phyloP scores from a whole-genome alignment of 2,888 invertebrate species.

The Microdon myrmicae region DNA sequence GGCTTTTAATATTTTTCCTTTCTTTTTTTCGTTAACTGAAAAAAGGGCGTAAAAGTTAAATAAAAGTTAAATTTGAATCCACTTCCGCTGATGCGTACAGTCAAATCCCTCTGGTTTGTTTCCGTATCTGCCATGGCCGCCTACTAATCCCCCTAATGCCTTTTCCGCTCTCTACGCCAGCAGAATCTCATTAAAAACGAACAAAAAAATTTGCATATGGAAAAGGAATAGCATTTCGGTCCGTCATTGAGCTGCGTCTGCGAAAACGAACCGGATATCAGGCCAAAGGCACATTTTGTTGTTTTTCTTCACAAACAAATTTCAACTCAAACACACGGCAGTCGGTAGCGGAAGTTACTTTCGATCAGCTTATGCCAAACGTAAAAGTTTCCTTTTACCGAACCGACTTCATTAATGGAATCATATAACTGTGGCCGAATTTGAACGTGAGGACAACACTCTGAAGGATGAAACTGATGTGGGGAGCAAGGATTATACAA shows the following conservation, averaged over 20 bases:
- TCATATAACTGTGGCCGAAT: constrained; percentile 9
- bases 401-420: constrained; percentile 17
- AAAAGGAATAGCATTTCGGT: constrained; percentile 5
- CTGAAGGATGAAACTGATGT: too few species aligned
- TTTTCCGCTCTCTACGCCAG: neutral
- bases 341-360: constrained; percentile 8
- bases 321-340: neutral
- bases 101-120: constrained; percentile 1
- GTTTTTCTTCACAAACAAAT: neutral
- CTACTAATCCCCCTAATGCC: constrained; percentile 7
- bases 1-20: too few species aligned
- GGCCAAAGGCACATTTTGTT: constrained; percentile 11
- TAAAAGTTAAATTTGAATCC: constrained; percentile 33
- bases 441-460: too few species aligned
- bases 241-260: constrained; percentile 1
- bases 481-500: too few species aligned
- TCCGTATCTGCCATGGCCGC: neutral
- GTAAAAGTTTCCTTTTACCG: constrained; percentile 10
- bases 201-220: constrained; percentile 39
- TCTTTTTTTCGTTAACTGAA: constrained; percentile 9
- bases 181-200: constrained; percentile 24
- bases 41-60: constrained; percentile 43
- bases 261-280: constrained; percentile 21
- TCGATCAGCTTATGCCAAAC: constrained; percentile 9
- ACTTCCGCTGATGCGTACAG: constrained; percentile 1